Base-by-base conservation (phyloP, 30 jellyfish, hydroid and myxozoan genomes). In the Chironex yamaguchii region DNA sequence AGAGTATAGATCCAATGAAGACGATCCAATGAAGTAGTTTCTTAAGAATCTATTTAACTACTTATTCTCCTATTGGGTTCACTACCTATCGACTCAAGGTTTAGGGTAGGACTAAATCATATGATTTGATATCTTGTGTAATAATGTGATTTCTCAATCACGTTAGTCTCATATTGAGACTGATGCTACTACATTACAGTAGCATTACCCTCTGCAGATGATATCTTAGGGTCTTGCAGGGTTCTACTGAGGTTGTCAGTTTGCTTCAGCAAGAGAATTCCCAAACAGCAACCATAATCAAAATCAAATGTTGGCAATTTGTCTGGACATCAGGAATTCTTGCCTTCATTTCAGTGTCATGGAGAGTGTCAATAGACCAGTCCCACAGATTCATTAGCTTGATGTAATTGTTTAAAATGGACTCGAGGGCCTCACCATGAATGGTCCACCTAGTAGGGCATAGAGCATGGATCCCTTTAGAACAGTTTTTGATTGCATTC, bases 361-460 rank as follows among this genome's bases (percentile, higher is more conserved):
- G 31, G 34, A 11, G 23, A 14, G 1, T 63, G 3, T 58, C 86
- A 49, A 75, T 2, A 34, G 96, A 85, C 88, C 58, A 52, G 81
- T 71, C 36, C 89, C 94, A 84, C 29, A 84, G 85, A 28, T 84
- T 35, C 86, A 36, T 81, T 29, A 81, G 52, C 73, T 79, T 75
- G 48, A 1, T 49, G 50, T 79, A 36, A 35, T 79, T 79, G 51
- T 79, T 63, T 29, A 62, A 33, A 64, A 80, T 63, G 29, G 91
- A 36, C 85, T 31, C 91, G 14, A 83, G 90, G 34, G 88, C 93
- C 29, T 83, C 93, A 0, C 93, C 50, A 20, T 84, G 67, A 34
- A 67, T 84, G 36, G 89, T 82, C 92, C 92, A 82, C 79, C 89
- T 66, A 1, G 92, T 34, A 1, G 92, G 92, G 49, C 79, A 82